Percentiles rank a stretch among this genome's conserved stretches.
Evolutionary conservation across 2,888 invertebrate genomes (phyloP).

Genomic region (Drosophila antonietae): DNA sequence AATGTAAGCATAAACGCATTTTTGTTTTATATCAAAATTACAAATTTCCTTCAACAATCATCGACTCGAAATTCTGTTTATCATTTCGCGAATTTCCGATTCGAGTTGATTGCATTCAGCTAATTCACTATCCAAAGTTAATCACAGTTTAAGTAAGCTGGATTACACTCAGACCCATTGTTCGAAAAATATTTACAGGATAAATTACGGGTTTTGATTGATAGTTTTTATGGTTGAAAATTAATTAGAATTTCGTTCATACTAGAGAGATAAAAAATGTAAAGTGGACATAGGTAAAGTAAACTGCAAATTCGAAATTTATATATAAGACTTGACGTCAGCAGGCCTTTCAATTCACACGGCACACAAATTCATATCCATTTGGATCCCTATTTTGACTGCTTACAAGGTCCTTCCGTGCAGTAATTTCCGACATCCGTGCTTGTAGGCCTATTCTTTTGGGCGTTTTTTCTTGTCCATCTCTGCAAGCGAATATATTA

Average conservation of each 20-base stretch:
- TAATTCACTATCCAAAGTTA: too few relatives aligned
- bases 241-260: not conserved
- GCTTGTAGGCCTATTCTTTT: not conserved
- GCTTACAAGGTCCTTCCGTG: slow-evolving; percentile 18
- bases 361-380: not conserved
- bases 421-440: slow-evolving; percentile 2
- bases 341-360: not conserved
- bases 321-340: not conserved
- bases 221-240: not conserved
- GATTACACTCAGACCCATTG: too few relatives aligned
- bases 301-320: not conserved
- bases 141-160: not conserved
- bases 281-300: not conserved
- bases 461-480: not conserved
- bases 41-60: too few relatives aligned
- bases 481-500: not conserved
- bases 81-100: not conserved
- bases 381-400: slow-evolving; percentile 2
- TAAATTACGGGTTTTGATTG: not conserved
- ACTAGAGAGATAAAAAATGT: not conserved
- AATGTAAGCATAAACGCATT: too few relatives aligned
- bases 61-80: too few relatives aligned
- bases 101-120: too few relatives aligned
- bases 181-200: too few relatives aligned
- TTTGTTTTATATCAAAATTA: too few relatives aligned